Evolutionary conservation across 2,888 invertebrate species (phyloP).

Genomic region (Acanthosepion esculentum): DNA sequence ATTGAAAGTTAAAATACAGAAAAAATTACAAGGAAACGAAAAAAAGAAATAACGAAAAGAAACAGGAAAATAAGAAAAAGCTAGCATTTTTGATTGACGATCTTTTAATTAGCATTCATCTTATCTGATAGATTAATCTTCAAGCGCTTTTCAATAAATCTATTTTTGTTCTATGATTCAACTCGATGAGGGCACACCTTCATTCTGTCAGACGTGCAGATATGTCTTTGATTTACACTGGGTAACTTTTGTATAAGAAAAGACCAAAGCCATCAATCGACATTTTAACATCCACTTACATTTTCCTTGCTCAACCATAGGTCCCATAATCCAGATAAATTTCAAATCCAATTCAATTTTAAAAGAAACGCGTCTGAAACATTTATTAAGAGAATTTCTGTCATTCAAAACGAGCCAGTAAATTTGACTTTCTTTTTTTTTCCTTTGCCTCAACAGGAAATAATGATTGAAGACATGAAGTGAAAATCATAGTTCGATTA

Average conservation of each 20-base stretch:
- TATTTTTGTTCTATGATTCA: neutral
- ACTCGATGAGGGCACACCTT: neutral
- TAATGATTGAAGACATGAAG: neutral
- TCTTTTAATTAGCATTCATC: neutral
- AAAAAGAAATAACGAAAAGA: fast-evolving
- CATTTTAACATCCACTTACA: neutral
- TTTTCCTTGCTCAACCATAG: too few relatives aligned
- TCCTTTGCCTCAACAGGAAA: neutral
- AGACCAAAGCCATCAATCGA: neutral
- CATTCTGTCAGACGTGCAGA: neutral
- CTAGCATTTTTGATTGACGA: neutral
- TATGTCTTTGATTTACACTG: neutral
- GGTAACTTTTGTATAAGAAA: too few relatives aligned
- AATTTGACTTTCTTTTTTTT: neutral
- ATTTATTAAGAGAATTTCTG: neutral
- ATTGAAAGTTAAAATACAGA: neutral
- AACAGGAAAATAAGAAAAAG: neutral
- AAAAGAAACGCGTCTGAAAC: neutral
- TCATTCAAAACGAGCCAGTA: neutral
- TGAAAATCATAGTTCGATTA: neutral
- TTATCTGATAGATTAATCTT: neutral
- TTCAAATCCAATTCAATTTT: neutral
- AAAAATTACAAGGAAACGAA: neutral
- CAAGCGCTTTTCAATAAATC: neutral
- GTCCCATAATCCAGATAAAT: neutral